Conservation (phyloP, 2,797 vertebrate species). For the Anguilla marmorata region DNA sequence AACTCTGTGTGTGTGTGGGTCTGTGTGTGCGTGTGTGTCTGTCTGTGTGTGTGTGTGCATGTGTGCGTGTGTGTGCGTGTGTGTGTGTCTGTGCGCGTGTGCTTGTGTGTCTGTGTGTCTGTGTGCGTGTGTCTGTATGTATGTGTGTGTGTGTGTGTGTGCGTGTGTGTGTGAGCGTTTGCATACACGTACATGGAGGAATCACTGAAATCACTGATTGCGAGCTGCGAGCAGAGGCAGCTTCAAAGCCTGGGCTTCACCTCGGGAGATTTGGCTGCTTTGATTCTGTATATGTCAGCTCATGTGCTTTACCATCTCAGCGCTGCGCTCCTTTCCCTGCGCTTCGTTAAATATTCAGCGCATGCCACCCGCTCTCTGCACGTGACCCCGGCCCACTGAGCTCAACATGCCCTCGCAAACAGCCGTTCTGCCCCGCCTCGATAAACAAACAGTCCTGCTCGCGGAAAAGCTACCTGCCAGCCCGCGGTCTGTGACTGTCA, state of each 20-base stretch:
- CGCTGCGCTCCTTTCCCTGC: neutral
- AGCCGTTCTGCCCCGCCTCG: neutral
- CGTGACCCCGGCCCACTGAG: neutral
- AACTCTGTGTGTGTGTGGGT: neutral
- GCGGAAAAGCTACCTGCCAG: neutral
- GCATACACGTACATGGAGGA: neutral
- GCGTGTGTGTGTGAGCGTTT: neutral
- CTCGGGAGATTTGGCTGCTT: constrained; percentile 41
- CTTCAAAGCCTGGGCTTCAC: constrained; percentile 34
- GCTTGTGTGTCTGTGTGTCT: neutral
- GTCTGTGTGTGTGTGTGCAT: constrained; percentile 44
- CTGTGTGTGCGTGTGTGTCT: neutral
- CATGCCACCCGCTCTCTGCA: neutral
- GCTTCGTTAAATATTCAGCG: constrained; percentile 20
- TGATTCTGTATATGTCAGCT: constrained; percentile 57
- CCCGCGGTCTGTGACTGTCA: neutral
- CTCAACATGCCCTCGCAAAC: neutral
- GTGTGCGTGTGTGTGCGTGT: constrained; percentile 45
- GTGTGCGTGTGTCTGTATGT: neutral
- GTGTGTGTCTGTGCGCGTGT: neutral
- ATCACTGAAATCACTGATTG: neutral
- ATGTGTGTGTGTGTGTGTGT: neutral
- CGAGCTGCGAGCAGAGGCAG: constrained; percentile 28
- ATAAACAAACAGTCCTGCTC: constrained; percentile 5
- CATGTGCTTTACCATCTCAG: constrained; percentile 54